Percentiles rank a stretch among this genome's conserved stretches.
Evolutionary conservation across 2,113 vertebrate genomes (phyloP).

Genomic region (Furnarius figulus): DNA sequence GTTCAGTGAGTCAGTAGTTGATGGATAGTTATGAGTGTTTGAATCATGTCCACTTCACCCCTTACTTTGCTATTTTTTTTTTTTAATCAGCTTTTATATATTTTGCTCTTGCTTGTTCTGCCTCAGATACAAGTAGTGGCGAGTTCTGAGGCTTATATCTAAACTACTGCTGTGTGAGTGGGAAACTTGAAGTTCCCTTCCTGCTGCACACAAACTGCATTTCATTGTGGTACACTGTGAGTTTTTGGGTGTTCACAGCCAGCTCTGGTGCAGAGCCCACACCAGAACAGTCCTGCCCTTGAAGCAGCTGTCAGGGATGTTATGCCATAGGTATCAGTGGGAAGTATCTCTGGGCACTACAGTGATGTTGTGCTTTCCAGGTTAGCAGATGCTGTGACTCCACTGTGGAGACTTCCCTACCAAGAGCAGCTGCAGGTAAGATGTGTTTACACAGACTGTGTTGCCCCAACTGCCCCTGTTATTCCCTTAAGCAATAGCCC

Average conservation of each 20-base stretch:
- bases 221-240: background rate
- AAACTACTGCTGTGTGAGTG: background rate
- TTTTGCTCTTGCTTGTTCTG: background rate
- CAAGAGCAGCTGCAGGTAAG: conserved; percentile 80
- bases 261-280: background rate
- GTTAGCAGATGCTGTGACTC: conserved; percentile 76
- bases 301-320: background rate
- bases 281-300: background rate
- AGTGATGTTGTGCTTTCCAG: conserved; percentile 32
- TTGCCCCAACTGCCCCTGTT: background rate
- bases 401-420: conserved; percentile 85
- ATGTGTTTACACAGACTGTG: background rate
- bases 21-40: background rate
- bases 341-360: background rate
- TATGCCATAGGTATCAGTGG: background rate
- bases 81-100: background rate
- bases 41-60: background rate
- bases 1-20: background rate
- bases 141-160: background rate
- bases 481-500: background rate
- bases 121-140: background rate
- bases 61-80: background rate
- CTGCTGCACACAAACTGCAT: background rate
- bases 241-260: background rate
- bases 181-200: background rate